These are phyloP conservation scores for Callyntrura sp. DNA, from an alignment of 2,888 invertebrate species.

Conservation along the genomic window DNA sequence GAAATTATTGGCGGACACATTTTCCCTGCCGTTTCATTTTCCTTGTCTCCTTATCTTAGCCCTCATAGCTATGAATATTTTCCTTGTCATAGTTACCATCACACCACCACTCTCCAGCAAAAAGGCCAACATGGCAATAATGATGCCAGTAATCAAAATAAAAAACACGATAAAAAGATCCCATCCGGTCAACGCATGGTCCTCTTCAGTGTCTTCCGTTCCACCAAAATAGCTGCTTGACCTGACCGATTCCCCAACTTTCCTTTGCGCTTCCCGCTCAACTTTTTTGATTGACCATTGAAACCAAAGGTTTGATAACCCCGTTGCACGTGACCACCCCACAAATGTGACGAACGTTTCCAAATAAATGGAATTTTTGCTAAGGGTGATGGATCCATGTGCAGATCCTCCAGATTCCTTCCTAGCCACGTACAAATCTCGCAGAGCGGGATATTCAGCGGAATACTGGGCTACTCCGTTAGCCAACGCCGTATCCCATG, in stretches of 20 bases:
- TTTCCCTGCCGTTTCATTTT: too few species aligned
- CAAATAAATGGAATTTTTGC: conserved; percentile 22
- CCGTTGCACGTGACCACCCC: neutral
- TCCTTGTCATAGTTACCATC: too few species aligned
- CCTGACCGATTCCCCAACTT: neutral
- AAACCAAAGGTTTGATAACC: neutral
- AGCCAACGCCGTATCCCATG: conserved; percentile 17
- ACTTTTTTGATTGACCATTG: neutral
- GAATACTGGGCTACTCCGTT: conserved; percentile 11
- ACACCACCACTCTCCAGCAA: too few species aligned
- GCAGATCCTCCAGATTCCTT: conserved; percentile 7
- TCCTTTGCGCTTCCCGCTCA: neutral
- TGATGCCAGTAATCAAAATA: neutral
- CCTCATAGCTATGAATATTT: too few species aligned
- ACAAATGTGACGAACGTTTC: conserved; percentile 16
- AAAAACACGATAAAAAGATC: conserved; percentile 30
- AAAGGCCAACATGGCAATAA: too few species aligned
- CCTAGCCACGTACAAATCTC: neutral
- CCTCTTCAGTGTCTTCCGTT: neutral
- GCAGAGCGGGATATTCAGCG: neutral
- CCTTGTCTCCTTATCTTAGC: too few species aligned
- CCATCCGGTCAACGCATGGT: neutral
- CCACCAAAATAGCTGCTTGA: too few species aligned
- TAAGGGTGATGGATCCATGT: neutral
- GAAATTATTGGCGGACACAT: too few species aligned